Conservation (phyloP, 2,888 invertebrate genomes). For the Eupithecia inturbata region DNA sequence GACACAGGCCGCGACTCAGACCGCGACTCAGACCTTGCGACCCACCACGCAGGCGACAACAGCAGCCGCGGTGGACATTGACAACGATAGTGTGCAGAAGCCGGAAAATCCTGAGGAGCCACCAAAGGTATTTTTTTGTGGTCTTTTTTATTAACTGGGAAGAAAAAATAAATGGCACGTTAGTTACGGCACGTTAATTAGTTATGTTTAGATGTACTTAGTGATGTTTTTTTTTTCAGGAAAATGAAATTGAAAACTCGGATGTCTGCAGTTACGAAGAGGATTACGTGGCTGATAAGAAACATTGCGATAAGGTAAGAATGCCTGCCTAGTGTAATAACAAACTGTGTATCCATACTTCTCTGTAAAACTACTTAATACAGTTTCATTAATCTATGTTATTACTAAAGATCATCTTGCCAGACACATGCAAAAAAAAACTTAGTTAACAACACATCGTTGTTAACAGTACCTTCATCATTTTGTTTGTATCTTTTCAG, state of each 20-base stretch:
- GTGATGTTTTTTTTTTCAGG: constrained; percentile 54
- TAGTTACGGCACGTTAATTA: neutral
- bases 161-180: neutral
- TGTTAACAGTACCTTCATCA: too few relatives aligned
- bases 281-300: constrained; percentile 74
- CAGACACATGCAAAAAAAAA: neutral
- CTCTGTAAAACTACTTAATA: too few relatives aligned
- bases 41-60: constrained; percentile 44
- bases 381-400: too few relatives aligned
- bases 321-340: neutral
- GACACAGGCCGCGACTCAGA: constrained; percentile 47
- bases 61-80: constrained; percentile 31
- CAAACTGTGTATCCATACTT: too few relatives aligned
- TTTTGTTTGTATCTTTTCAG: constrained; percentile 68
- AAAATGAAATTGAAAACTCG: constrained; percentile 74
- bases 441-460: neutral
- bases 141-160: neutral
- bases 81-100: constrained; percentile 47
- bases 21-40: constrained; percentile 47
- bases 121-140: constrained; percentile 53
- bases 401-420: too few relatives aligned
- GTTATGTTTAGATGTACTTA: neutral
- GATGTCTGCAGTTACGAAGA: constrained; percentile 67
- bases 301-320: constrained; percentile 73
- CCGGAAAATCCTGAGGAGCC: constrained; percentile 53